These are phyloP conservation scores for Polyodon spathula DNA, from an alignment of 2,113 vertebrate genomes.

Conservation along the genomic window DNA sequence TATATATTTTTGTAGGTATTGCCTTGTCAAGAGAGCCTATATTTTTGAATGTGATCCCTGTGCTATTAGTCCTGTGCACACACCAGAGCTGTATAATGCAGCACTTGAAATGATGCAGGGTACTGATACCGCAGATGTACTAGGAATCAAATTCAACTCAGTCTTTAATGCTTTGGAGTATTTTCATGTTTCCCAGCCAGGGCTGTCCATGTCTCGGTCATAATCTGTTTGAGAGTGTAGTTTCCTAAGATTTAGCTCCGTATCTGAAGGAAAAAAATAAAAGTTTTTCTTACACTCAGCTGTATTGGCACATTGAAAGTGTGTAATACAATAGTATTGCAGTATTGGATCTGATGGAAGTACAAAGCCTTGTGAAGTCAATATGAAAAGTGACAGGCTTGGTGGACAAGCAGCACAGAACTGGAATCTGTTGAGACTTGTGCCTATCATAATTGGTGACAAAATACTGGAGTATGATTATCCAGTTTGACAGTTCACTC, in stretches of 20 bases:
- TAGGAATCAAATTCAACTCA: conserved; percentile 18
- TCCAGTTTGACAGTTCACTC: conserved; percentile 15
- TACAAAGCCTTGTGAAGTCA: conserved; percentile 7
- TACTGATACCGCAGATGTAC: conserved; percentile 1
- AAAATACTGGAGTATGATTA: conserved; percentile 14
- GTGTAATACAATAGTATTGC: conserved; percentile 15
- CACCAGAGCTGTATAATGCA: conserved; percentile 22
- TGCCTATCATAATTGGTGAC: conserved; percentile 20
- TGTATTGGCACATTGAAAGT: no score
- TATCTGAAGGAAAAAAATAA: conserved; percentile 19
- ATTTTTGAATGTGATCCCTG: conserved; percentile 2
- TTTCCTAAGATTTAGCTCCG: conserved; percentile 21
- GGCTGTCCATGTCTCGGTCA: conserved; percentile 22
- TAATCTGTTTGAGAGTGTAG: conserved; percentile 26
- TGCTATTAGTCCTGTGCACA: conserved; percentile 2
- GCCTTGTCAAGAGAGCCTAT: conserved; percentile 10
- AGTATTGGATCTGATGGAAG: conserved; percentile 12
- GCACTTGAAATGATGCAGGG: conserved; percentile 15
- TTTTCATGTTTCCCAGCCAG: conserved; percentile 25
- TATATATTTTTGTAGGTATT: conserved; percentile 19
- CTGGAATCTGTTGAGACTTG: conserved; percentile 20
- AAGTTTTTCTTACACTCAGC: conserved; percentile 18
- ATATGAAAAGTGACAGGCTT: conserved; percentile 9
- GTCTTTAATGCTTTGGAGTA: conserved; percentile 18
- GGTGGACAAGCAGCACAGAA: conserved; percentile 25